Conservation (phyloP, 2,113 vertebrate genomes). For the Chionis minor region DNA sequence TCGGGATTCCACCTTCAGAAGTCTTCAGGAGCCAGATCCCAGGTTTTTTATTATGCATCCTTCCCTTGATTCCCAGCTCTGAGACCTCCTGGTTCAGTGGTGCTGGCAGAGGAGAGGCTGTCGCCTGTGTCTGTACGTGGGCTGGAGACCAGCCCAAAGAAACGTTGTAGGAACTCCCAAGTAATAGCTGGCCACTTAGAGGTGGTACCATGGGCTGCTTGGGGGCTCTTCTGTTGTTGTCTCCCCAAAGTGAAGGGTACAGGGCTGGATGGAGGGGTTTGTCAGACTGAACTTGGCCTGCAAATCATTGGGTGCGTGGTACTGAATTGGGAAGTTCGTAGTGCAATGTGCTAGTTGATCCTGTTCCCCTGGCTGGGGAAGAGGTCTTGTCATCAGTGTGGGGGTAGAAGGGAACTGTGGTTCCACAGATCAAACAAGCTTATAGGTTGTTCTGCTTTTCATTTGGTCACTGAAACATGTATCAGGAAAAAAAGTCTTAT, state of each 20-base stretch:
- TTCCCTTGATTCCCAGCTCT: not conserved
- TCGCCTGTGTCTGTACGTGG: fast-evolving
- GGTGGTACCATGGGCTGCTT: not conserved
- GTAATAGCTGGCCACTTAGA: not conserved
- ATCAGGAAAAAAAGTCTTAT: not conserved
- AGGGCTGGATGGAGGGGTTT: not conserved
- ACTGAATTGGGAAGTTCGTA: fast-evolving
- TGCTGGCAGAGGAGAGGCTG: not conserved
- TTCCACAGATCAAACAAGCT: not conserved
- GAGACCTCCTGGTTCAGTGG: not conserved
- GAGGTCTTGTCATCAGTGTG: not conserved
- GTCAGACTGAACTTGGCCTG: not conserved
- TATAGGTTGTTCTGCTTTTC: not conserved
- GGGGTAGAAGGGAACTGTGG: fast-evolving
- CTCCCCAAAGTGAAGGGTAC: not conserved
- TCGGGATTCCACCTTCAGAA: not conserved
- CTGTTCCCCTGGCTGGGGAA: not conserved
- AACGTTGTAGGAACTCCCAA: not conserved
- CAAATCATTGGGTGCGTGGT: not conserved
- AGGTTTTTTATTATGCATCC: not conserved
- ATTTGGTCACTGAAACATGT: not conserved
- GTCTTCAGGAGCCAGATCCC: not conserved
- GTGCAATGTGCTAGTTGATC: not conserved
- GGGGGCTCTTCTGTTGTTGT: not conserved
- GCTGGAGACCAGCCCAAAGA: not conserved